A percentile compares a stretch with the other conserved stretches of the same genome.
Evolutionary conservation across 30 jellyfish, hydroid and myxozoan genomes (phyloP).

Genomic region (Aurelia coerulea): DNA sequence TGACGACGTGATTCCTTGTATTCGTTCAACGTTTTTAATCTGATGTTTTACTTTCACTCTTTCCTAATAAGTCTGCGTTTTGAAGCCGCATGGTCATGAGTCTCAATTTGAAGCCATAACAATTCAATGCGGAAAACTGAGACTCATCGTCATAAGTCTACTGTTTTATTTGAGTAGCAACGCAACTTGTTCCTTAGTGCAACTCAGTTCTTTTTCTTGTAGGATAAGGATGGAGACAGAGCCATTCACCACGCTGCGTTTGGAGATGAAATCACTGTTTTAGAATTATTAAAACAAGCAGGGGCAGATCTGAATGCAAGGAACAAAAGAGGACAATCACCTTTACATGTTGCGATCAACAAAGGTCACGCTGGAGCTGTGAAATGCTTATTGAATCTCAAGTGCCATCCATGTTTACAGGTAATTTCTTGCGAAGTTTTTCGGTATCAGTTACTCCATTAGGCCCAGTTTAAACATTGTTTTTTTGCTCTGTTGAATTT

Average conservation of each 20-base stretch:
- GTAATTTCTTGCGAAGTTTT: conserved; percentile 1
- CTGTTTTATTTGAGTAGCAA: too few relatives aligned
- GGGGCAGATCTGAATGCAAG: conserved; percentile 92
- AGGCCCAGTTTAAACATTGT: too few relatives aligned
- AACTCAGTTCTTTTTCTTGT: not conserved
- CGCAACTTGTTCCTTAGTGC: not conserved
- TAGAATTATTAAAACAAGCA: conserved; percentile 69
- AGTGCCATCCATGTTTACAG: conserved; percentile 70
- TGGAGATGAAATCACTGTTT: conserved; percentile 75
- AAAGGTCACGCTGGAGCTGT: conserved; percentile 93
- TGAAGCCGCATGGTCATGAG: too few relatives aligned
- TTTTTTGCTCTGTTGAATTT: too few relatives aligned
- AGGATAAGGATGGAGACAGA: conserved; percentile 96
- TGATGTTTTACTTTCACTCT: too few relatives aligned
- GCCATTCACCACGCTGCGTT: conserved; percentile 95
- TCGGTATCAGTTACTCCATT: not conserved
- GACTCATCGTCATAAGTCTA: too few relatives aligned
- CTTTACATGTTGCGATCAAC: conserved; percentile 93
- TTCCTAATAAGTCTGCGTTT: too few relatives aligned
- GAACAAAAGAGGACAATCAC: conserved; percentile 87
- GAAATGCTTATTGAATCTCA: conserved; percentile 39
- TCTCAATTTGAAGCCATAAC: too few relatives aligned
- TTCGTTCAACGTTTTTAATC: too few relatives aligned
- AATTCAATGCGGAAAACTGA: too few relatives aligned
- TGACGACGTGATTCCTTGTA: too few relatives aligned